Percentiles rank a stretch among this genome's conserved stretches.
Evolutionary conservation across 2,113 vertebrate genomes (phyloP).

Genomic region (Rhizomys pruinosus): DNA sequence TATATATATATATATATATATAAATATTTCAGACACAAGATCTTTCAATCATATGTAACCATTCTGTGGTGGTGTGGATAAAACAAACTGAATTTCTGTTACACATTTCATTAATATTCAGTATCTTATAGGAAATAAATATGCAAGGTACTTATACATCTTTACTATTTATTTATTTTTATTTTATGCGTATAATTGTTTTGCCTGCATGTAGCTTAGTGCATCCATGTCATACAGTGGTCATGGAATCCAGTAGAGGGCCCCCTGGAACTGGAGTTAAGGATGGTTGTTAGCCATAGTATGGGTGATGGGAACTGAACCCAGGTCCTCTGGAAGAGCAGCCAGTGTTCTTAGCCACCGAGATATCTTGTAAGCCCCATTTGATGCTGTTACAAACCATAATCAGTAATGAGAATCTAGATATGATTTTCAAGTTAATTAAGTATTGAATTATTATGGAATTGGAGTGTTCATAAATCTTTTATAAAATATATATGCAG

Average conservation of each 20-base stretch:
- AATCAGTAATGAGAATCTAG: background rate
- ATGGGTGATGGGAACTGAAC: too few relatives aligned
- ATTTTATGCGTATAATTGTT: too few relatives aligned
- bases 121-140: background rate
- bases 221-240: too few relatives aligned
- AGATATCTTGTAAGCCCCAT: background rate
- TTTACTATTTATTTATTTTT: too few relatives aligned
- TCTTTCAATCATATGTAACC: background rate
- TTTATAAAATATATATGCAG: background rate
- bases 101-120: conserved; percentile 45
- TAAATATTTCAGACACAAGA: background rate
- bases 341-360: too few relatives aligned
- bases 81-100: conserved; percentile 30
- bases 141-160: background rate
- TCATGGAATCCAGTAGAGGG: too few relatives aligned
- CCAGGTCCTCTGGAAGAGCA: too few relatives aligned
- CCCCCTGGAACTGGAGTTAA: too few relatives aligned
- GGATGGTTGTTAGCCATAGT: too few relatives aligned
- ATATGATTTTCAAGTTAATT: conserved; percentile 44
- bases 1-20: too few relatives aligned
- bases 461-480: background rate
- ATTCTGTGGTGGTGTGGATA: background rate
- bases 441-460: background rate
- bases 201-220: too few relatives aligned
- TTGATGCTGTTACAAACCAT: background rate